A percentile compares a stretch with the other conserved stretches of the same genome.
Evolutionary conservation across 1,140 invertebrate genomes (phyloP).

Genomic region (Diorhabda carinulata): DNA sequence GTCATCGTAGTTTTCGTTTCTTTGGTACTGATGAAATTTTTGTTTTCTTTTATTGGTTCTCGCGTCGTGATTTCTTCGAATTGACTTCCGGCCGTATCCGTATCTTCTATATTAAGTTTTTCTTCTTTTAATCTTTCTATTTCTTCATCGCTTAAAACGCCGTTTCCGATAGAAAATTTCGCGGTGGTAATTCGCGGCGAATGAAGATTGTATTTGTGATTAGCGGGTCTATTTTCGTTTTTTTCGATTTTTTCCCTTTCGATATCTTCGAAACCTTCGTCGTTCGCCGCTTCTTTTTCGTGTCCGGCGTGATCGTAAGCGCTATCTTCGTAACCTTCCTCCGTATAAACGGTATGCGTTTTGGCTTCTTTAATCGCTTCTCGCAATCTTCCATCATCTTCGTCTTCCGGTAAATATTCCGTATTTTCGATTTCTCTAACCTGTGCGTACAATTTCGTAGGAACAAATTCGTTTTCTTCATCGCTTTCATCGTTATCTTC

Average conservation of each 20-base stretch:
- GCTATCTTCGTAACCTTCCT: constrained; percentile 74
- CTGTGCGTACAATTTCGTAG: constrained; percentile 63
- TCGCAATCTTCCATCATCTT: constrained; percentile 56
- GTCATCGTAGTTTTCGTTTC: constrained; percentile 49
- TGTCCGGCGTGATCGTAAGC: constrained; percentile 73
- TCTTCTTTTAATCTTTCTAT: constrained; percentile 15
- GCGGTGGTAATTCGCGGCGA: constrained; percentile 4
- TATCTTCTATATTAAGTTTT: constrained; percentile 8
- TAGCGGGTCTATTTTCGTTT: constrained; percentile 18
- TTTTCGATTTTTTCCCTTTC: constrained; percentile 25
- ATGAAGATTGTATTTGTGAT: constrained; percentile 18
- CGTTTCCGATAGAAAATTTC: constrained; percentile 7
- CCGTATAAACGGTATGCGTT: constrained; percentile 68
- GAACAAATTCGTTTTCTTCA: constrained; percentile 58
- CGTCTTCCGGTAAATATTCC: constrained; percentile 56
- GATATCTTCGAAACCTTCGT: constrained; percentile 45
- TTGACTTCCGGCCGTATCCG: constrained; percentile 13
- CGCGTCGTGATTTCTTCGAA: constrained; percentile 5
- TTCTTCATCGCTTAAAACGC: constrained; percentile 7
- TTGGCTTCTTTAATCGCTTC: constrained; percentile 68
- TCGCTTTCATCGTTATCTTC: constrained; percentile 24
- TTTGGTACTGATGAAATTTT: constrained; percentile 45
- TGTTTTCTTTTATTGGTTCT: constrained; percentile 20
- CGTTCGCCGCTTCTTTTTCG: constrained; percentile 59
- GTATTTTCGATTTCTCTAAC: constrained; percentile 60